Base-by-base conservation (phyloP, 2,113 vertebrate species). In the Periophthalmodon schlosseri region DNA sequence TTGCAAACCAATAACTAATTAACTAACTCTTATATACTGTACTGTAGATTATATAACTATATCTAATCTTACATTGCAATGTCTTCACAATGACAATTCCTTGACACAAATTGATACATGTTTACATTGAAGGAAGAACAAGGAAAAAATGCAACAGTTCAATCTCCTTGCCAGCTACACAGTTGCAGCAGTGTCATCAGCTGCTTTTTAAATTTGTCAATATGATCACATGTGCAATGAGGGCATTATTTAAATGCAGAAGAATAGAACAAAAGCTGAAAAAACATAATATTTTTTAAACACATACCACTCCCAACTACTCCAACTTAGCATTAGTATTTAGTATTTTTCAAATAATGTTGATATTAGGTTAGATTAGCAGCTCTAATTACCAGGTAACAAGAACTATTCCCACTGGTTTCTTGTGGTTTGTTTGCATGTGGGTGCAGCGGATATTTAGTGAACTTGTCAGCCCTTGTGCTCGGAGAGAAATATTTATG, bases 401-500 rank as follows among this genome's bases (percentile, higher is more conserved):
- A 56, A 56, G 20, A 21, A 28, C 57, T 12, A 1, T 23, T 23
- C 2, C 21, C 21, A 13, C 9, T 23, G 18, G 2, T 14, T 13
- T 11, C 2, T 11, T 24, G 12, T 28, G 28, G 1, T 14, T 28
- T 64, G 5, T 63, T 15, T 63, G 60, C 6, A 16, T 63, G 23
- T 63, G 28, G 28, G 5, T 36, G 16, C 36, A 65, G 63, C 20
- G 20, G 20, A 39, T 44, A n/a, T 65, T 20, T 65, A 39, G 44
- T 65, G 34, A 65, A 21, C 63, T 65, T 65, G 63, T 65, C 63
- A 39, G 18, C 16, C 63, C 63, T 39, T 44, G 36, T 65, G 61
- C 33, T 64, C 2, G 61, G 9, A 65, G 18, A 65, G 63, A 65
- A 65, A 65, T 65, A 39, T 74, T 77, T 75, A 79, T 50, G n/a